Evolutionary conservation across 2,888 invertebrate species (phyloP).

Genomic region (Eupithecia tripunctaria): DNA sequence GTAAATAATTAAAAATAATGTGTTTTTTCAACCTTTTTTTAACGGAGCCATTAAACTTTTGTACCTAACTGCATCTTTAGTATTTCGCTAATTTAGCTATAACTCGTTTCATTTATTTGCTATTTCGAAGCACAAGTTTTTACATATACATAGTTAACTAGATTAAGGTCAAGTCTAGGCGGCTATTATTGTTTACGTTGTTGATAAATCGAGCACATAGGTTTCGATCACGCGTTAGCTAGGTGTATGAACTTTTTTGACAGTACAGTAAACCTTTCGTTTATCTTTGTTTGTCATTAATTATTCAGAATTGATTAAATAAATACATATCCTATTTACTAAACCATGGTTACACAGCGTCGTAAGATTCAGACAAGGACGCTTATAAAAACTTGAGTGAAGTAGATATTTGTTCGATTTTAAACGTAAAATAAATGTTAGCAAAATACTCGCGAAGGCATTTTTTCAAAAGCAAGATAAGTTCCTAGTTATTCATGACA

Average conservation of each 20-base stretch:
- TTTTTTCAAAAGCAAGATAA: background rate
- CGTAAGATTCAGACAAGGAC: background rate
- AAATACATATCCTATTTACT: background rate
- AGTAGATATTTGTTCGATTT: background rate
- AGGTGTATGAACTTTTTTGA: background rate
- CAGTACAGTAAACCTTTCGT: background rate
- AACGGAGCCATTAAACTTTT: background rate
- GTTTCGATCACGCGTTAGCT: background rate
- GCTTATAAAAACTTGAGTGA: background rate
- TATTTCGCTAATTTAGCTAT: background rate
- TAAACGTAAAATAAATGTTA: background rate
- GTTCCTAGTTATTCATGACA: no score
- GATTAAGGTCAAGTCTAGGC: slow-evolving; percentile 26
- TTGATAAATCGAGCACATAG: slow-evolving; percentile 1
- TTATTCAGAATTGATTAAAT: background rate
- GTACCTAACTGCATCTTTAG: background rate
- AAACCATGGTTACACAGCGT: background rate
- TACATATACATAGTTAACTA: slow-evolving; percentile 14
- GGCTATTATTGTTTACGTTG: slow-evolving; percentile 19
- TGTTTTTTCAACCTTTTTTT: background rate
- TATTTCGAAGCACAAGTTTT: background rate
- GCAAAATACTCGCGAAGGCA: background rate
- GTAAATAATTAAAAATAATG: background rate
- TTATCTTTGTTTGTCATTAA: background rate
- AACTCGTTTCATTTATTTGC: background rate